Conservation (phyloP, 2,113 vertebrate species). For the Anoplopoma fimbria region DNA sequence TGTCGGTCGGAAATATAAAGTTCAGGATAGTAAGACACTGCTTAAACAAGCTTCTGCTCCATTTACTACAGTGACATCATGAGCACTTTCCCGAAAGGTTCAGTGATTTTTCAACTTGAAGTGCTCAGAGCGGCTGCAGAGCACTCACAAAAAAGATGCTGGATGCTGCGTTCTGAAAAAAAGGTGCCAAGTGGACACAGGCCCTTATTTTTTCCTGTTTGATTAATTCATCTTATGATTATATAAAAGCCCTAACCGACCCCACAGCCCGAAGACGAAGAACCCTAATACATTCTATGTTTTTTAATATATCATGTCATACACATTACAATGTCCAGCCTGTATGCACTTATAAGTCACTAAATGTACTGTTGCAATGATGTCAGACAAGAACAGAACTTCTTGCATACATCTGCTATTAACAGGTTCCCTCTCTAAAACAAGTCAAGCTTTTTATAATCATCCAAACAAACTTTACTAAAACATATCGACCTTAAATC, state of each 20-base stretch:
- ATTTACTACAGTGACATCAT: background rate
- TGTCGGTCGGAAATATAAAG: background rate
- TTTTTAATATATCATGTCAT: background rate
- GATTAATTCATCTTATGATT: background rate
- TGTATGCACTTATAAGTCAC: background rate
- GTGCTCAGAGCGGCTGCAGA: too few species aligned
- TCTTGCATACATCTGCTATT: background rate
- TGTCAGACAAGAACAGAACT: background rate
- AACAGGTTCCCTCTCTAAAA: background rate
- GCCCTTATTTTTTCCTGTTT: background rate
- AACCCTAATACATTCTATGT: background rate
- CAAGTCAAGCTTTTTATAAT: background rate
- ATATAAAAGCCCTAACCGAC: background rate
- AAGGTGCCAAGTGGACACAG: too few species aligned
- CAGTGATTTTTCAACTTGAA: too few species aligned
- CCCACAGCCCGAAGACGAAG: background rate
- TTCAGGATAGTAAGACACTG: background rate
- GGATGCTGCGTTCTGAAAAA: too few species aligned
- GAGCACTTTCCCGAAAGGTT: background rate
- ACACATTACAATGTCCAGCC: background rate
- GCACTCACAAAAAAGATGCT: too few species aligned
- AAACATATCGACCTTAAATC: background rate
- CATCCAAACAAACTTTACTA: background rate
- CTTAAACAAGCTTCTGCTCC: background rate
- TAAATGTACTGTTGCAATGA: background rate